These are phyloP conservation scores for Syngnathus acus DNA, from an alignment of 2,797 vertebrate genomes.

Conservation along the genomic window DNA sequence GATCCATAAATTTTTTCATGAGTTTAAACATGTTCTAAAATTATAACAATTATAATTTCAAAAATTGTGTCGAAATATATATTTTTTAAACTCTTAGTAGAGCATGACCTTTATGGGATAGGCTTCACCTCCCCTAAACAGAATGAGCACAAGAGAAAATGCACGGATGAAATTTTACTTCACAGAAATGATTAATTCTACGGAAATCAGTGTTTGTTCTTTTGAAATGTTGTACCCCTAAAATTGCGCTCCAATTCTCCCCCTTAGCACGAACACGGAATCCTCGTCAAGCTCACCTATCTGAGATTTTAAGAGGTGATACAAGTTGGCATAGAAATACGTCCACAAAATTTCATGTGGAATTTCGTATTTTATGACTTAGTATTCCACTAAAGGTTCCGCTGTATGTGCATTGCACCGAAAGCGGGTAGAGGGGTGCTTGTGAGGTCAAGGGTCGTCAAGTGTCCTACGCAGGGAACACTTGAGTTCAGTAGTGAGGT, in stretches of 20 bases:
- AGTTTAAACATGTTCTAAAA: too few species aligned
- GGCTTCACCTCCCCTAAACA: too few species aligned
- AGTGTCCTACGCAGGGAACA: not conserved
- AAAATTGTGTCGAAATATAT: not conserved
- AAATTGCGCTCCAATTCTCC: not conserved
- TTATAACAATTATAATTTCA: not conserved
- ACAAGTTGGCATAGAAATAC: conserved; percentile 3
- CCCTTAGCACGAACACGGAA: too few species aligned
- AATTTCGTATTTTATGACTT: conserved; percentile 13
- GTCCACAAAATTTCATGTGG: conserved; percentile 10
- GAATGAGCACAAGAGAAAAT: too few species aligned
- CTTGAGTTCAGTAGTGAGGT: not conserved
- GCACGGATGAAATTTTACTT: too few species aligned
- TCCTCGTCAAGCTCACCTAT: conserved; percentile 8
- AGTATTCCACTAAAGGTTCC: not conserved
- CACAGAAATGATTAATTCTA: not conserved
- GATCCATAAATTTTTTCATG: too few species aligned
- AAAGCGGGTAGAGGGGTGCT: not conserved
- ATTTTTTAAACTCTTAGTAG: not conserved
- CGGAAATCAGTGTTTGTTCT: not conserved
- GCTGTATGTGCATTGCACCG: not conserved
- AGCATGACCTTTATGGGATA: too few species aligned
- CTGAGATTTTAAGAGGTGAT: conserved; percentile 27
- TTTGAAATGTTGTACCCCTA: not conserved
- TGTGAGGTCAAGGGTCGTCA: not conserved